Conservation (phyloP, 2,888 invertebrate species). For the Netelia virgata region DNA sequence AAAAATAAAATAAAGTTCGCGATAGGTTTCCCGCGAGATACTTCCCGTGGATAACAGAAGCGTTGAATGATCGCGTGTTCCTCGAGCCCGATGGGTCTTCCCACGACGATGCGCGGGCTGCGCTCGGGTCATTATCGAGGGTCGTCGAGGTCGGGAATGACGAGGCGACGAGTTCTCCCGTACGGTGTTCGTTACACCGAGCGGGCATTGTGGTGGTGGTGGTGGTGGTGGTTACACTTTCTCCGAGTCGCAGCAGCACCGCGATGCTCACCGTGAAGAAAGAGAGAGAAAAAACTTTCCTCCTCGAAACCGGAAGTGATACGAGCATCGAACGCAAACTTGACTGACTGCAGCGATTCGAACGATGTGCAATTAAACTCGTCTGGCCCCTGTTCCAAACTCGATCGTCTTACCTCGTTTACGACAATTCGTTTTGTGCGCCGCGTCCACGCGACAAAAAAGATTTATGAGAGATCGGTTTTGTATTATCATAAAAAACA, state of each 20-base stretch:
- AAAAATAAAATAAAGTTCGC: not conserved
- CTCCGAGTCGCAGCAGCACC: slow-evolving; percentile 33
- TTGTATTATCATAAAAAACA: not conserved
- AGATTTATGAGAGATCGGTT: not conserved
- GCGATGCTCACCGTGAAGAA: slow-evolving; percentile 15
- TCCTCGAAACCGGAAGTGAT: slow-evolving; percentile 62
- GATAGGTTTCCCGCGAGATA: slow-evolving; percentile 70
- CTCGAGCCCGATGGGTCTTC: slow-evolving; percentile 15
- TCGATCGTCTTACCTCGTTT: slow-evolving; percentile 22
- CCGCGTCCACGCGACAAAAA: not conserved
- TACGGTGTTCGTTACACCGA: slow-evolving; percentile 10
- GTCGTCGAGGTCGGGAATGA: slow-evolving; percentile 79
- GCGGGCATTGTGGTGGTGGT: slow-evolving; percentile 11
- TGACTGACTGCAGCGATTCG: slow-evolving; percentile 37
- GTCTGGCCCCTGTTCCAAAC: slow-evolving; percentile 22
- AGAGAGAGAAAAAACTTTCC: slow-evolving; percentile 57
- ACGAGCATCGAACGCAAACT: slow-evolving; percentile 42
- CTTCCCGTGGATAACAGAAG: slow-evolving; percentile 79
- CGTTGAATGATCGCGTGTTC: slow-evolving; percentile 14
- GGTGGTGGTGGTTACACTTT: slow-evolving; percentile 57
- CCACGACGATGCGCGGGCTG: slow-evolving; percentile 38
- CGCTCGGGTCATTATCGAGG: slow-evolving; percentile 55
- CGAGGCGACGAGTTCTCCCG: slow-evolving; percentile 69
- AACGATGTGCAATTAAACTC: slow-evolving; percentile 38
- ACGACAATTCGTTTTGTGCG: slow-evolving; percentile 8